phyloP scores from a whole-genome alignment of 2,888 invertebrate genomes.

The Cryptus armator region DNA sequence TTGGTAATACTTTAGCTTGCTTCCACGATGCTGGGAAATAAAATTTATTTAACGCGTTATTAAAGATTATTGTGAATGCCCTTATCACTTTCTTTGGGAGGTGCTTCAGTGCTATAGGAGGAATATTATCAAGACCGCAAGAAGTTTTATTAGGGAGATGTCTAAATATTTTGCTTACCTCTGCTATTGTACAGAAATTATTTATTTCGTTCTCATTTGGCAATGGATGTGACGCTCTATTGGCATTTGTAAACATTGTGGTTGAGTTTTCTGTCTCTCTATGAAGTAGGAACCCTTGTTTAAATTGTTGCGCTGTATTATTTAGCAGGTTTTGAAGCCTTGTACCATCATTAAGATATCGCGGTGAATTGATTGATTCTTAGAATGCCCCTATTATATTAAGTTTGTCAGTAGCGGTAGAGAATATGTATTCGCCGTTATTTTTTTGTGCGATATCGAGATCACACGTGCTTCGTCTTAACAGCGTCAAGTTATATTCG shows the following conservation, averaged over 20 bases:
- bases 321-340: conserved; percentile 19
- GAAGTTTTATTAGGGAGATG: conserved; percentile 58
- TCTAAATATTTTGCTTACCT: conserved; percentile 13
- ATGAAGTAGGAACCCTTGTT: background rate
- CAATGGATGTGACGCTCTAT: background rate
- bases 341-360: background rate
- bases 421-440: conserved; percentile 1
- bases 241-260: background rate
- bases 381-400: conserved; percentile 61
- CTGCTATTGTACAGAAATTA: background rate
- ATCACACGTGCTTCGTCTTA: background rate
- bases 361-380: conserved; percentile 40
- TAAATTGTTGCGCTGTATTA: background rate
- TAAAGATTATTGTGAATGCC: conserved; percentile 36
- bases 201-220: background rate
- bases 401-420: conserved; percentile 18
- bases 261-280: background rate
- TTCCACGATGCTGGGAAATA: conserved; percentile 50
- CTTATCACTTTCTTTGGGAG: conserved; percentile 15
- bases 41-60: conserved; percentile 38
- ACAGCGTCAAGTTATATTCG: background rate
- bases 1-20: conserved; percentile 22
- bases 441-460: background rate
- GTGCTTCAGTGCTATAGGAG: conserved; percentile 46
- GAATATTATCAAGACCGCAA: conserved; percentile 43